Conservation (phyloP, 2,888 invertebrate genomes). For the Slavum lentiscoides region DNA sequence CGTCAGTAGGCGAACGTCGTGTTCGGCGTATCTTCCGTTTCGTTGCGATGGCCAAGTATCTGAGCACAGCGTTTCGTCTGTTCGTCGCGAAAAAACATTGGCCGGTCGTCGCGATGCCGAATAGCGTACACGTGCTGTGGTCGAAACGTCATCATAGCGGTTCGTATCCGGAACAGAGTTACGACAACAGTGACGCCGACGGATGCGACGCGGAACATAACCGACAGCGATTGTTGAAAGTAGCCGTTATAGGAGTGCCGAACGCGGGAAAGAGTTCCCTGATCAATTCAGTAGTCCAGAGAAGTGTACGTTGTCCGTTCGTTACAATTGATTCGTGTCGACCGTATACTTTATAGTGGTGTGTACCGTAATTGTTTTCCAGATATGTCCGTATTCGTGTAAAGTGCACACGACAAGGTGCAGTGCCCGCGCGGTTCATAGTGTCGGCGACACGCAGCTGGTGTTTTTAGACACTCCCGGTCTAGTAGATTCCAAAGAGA, state of each 20-base stretch:
- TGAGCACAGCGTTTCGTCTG: not conserved
- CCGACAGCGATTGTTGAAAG: conserved; percentile 63
- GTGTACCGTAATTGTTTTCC: conserved; percentile 57
- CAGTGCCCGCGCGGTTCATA: conserved; percentile 73
- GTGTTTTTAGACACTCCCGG: conserved; percentile 95
- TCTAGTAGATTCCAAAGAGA: conserved; percentile 72
- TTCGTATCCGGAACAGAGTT: not conserved
- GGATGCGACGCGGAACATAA: not conserved
- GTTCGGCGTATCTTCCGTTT: too few relatives aligned
- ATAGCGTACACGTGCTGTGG: not conserved
- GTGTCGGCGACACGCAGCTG: conserved; percentile 79
- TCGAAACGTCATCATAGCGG: not conserved
- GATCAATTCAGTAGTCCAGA: conserved; percentile 80
- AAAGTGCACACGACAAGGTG: conserved; percentile 90
- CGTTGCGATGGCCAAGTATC: conserved; percentile 12
- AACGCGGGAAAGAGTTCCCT: conserved; percentile 96
- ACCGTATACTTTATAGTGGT: too few relatives aligned
- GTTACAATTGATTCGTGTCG: too few relatives aligned
- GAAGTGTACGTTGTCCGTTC: conserved; percentile 66
- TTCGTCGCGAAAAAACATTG: not conserved
- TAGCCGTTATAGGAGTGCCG: conserved; percentile 89
- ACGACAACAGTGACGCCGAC: not conserved
- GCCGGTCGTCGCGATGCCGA: not conserved
- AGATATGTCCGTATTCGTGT: conserved; percentile 88
- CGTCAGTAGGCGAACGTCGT: too few relatives aligned